These are phyloP conservation scores for Drosophila rhopaloa DNA, from an alignment of 1,140 invertebrate genomes.

Conservation along the genomic window DNA sequence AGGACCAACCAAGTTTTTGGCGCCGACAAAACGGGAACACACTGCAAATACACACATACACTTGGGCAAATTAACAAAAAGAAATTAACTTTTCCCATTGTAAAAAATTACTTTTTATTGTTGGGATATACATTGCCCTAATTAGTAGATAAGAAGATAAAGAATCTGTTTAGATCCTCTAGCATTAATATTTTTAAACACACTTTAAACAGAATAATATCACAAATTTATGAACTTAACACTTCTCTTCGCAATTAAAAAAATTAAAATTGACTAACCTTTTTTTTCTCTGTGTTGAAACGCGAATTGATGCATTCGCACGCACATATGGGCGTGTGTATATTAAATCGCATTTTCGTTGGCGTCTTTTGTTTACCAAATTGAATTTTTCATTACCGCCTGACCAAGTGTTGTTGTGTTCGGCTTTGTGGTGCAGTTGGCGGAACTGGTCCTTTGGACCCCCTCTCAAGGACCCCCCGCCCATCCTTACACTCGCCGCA, in stretches of 20 bases:
- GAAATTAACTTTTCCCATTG: not conserved
- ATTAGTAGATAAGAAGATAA: too few relatives aligned
- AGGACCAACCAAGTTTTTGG: conserved; percentile 2
- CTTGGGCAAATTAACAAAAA: not conserved
- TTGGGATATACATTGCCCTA: too few relatives aligned
- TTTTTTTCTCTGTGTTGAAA: not conserved
- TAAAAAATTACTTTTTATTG: too few relatives aligned
- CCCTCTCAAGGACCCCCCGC: not conserved
- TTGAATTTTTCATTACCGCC: conserved; percentile 58
- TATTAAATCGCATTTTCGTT: conserved; percentile 45
- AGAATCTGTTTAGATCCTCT: too few relatives aligned
- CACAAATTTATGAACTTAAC: too few relatives aligned
- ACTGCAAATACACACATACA: not conserved
- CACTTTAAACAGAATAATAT: too few relatives aligned
- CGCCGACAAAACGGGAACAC: conserved; percentile 2
- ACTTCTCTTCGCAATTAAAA: too few relatives aligned
- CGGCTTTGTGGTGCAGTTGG: conserved; percentile 9
- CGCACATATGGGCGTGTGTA: conserved; percentile 29
- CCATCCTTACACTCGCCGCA: conserved; percentile 1
- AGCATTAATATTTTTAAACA: too few relatives aligned
- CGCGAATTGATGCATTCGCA: conserved; percentile 14
- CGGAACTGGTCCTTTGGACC: conserved; percentile 3
- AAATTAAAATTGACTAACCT: too few relatives aligned
- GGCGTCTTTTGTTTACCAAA: conserved; percentile 57
- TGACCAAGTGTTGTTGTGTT: conserved; percentile 30